These are phyloP conservation scores for Chloroceryle inda DNA, from an alignment of 2,797 vertebrate genomes.

Conservation along the genomic window DNA sequence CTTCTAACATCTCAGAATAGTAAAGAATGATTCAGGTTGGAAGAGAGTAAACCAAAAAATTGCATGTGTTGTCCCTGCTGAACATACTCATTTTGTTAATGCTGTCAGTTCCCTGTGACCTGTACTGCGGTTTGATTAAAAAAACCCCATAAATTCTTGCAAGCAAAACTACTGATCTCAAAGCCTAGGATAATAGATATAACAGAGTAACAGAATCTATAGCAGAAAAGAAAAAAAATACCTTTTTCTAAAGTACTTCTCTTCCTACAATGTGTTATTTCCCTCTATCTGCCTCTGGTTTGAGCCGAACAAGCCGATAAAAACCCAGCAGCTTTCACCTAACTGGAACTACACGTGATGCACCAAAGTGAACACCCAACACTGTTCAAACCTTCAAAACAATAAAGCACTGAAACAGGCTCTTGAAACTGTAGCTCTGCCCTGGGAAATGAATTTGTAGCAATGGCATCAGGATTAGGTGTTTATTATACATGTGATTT, in stretches of 20 bases:
- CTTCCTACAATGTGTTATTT: neutral
- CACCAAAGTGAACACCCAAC: neutral
- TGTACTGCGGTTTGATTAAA: neutral
- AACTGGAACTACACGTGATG: neutral
- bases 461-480: slow-evolving; percentile 3
- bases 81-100: neutral
- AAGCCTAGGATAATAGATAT: neutral
- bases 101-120: neutral
- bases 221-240: neutral
- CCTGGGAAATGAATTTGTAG: slow-evolving; percentile 9
- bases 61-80: neutral
- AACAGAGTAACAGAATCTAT: neutral
- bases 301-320: neutral
- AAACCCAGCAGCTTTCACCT: neutral
- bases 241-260: neutral
- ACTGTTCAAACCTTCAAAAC: neutral
- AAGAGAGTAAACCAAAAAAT: slow-evolving; percentile 6
- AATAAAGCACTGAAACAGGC: neutral
- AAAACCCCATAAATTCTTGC: neutral
- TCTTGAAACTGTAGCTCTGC: slow-evolving; percentile 11
- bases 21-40: slow-evolving; percentile 26
- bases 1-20: slow-evolving; percentile 30
- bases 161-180: neutral
- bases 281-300: neutral
- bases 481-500: neutral